Evolutionary conservation across 2,888 invertebrate species (phyloP).

Genomic region (Folsomia candida): DNA sequence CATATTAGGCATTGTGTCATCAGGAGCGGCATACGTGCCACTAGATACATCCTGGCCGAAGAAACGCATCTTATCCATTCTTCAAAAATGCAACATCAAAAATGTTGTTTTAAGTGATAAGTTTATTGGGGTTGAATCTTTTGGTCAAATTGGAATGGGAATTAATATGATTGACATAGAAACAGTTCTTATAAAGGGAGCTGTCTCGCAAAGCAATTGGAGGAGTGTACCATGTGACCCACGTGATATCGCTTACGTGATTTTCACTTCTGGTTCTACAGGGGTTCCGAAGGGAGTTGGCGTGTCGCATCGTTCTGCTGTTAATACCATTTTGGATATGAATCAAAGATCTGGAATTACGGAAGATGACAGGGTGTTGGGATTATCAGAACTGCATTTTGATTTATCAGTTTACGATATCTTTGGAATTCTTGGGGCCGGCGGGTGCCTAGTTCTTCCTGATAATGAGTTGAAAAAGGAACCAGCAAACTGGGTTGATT

Average conservation of each 20-base stretch:
- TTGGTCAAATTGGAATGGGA: background rate
- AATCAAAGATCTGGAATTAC: background rate
- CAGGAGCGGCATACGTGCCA: slow-evolving; percentile 6
- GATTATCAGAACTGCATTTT: slow-evolving; percentile 2
- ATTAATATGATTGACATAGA: background rate
- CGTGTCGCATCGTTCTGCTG: background rate
- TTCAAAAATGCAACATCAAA: background rate
- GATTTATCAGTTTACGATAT: background rate
- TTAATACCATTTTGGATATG: slow-evolving; percentile 6
- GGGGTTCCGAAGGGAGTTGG: slow-evolving; percentile 3
- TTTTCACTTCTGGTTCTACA: slow-evolving; percentile 9
- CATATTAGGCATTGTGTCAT: background rate
- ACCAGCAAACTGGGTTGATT: background rate
- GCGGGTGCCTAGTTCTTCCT: background rate
- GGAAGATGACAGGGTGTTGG: background rate
- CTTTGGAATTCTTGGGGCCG: background rate
- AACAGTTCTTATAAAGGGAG: background rate
- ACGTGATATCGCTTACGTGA: background rate
- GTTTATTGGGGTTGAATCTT: too few species aligned
- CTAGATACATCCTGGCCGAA: background rate
- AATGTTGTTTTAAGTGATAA: background rate
- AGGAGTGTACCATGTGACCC: background rate
- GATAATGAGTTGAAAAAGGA: background rate
- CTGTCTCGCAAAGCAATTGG: too few species aligned
- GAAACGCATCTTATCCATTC: background rate